Conservation (phyloP, 2,888 invertebrate species). For the Nomada fucata region DNA sequence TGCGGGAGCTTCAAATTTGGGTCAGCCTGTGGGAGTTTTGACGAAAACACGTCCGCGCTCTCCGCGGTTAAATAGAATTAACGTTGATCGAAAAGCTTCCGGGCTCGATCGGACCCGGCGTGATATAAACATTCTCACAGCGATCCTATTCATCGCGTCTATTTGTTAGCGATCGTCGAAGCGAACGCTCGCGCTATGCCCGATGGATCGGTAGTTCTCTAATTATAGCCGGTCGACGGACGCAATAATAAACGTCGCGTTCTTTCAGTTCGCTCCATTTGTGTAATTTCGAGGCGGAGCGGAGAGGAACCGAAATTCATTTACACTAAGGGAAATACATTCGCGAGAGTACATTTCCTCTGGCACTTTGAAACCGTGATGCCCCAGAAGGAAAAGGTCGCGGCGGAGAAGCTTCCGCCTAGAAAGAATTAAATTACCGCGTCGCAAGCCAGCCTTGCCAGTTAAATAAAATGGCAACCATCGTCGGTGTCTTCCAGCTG, state of each 20-base stretch:
- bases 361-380: constrained; percentile 14
- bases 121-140: too few species aligned
- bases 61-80: not conserved
- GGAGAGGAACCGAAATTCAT: constrained; percentile 13
- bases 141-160: not conserved
- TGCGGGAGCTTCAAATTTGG: too few species aligned
- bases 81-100: not conserved
- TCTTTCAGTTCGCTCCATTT: not conserved
- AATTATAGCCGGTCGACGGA: constrained; percentile 27
- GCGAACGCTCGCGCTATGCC: not conserved
- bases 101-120: too few species aligned
- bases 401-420: constrained; percentile 14
- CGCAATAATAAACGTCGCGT: not conserved
- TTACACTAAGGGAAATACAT: constrained; percentile 15
- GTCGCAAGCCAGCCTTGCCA: constrained; percentile 10
- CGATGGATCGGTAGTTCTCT: not conserved
- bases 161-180: not conserved
- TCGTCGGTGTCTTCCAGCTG: not conserved
- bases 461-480: constrained; percentile 17
- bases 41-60: not conserved
- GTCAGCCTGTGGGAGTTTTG: too few species aligned
- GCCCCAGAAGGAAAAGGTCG: not conserved
- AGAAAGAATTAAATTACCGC: constrained; percentile 48
- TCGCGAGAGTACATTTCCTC: constrained; percentile 20
- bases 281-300: constrained; percentile 6